Percentiles rank a stretch among this genome's conserved stretches.
Conservation (phyloP, 23 tunicate genomes). For the Styela clava region DNA sequence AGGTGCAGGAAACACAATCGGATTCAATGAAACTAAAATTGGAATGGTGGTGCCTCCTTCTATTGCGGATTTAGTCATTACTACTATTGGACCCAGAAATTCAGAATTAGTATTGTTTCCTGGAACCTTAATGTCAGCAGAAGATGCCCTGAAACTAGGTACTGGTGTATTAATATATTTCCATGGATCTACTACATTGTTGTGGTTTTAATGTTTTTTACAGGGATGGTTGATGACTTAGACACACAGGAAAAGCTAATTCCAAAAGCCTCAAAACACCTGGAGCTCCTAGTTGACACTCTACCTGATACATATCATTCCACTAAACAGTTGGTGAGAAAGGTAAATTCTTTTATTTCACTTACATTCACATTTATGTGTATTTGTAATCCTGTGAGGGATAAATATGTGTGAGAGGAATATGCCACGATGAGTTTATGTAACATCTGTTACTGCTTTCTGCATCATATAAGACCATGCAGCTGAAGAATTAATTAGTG, state of each 20-base stretch:
- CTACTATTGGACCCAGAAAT: slow-evolving; percentile 45
- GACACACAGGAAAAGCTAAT: neutral
- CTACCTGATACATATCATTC: slow-evolving; percentile 1
- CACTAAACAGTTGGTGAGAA: neutral
- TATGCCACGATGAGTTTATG: too few species aligned
- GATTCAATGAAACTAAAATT: slow-evolving; percentile 81
- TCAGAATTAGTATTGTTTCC: slow-evolving; percentile 45
- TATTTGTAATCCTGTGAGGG: too few species aligned
- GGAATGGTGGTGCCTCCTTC: slow-evolving; percentile 85
- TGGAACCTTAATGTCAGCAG: slow-evolving; percentile 51
- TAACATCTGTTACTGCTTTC: too few species aligned
- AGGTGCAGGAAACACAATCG: slow-evolving; percentile 28
- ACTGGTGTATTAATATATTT: neutral
- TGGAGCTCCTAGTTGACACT: neutral
- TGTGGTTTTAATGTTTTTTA: neutral
- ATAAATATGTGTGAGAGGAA: too few species aligned
- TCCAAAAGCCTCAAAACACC: neutral
- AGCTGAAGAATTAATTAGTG: neutral
- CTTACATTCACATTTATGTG: too few species aligned
- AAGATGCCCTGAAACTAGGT: slow-evolving; percentile 68
- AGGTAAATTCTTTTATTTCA: neutral
- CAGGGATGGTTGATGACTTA: slow-evolving; percentile 72
- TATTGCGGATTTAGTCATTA: slow-evolving; percentile 45
- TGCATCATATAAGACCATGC: too few species aligned
- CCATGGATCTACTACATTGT: neutral